A percentile compares a stretch with the other conserved stretches of the same genome.
Conservation (phyloP, 2,888 invertebrate genomes). For the Drosophila paranaensis region DNA sequence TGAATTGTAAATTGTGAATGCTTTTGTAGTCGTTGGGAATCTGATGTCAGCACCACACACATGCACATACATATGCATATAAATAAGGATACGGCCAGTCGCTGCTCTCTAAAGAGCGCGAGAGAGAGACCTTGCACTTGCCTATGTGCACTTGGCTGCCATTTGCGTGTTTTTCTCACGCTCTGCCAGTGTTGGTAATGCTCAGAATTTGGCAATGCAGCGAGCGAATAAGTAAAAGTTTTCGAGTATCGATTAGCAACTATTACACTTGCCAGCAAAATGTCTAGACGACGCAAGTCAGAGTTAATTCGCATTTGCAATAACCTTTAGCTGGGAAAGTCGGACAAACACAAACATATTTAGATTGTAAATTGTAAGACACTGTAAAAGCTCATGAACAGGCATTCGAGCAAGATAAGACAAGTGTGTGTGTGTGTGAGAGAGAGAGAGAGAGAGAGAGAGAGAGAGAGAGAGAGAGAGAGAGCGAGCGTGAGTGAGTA, state of each 20-base stretch:
- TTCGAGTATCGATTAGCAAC: slow-evolving; percentile 25
- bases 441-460: neutral
- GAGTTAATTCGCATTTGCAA: slow-evolving; percentile 21
- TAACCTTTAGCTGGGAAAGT: slow-evolving; percentile 43
- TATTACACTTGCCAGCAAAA: slow-evolving; percentile 27
- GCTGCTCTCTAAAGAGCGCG: slow-evolving; percentile 11
- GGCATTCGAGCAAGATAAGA: slow-evolving; percentile 46
- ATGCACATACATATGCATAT: slow-evolving; percentile 6
- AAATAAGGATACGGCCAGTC: slow-evolving; percentile 50
- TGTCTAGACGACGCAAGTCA: slow-evolving; percentile 15
- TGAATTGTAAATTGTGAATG: slow-evolving; percentile 53
- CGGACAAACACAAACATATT: slow-evolving; percentile 17
- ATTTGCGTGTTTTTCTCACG: slow-evolving; percentile 38
- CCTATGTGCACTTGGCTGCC: slow-evolving; percentile 34
- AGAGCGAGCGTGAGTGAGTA: neutral
- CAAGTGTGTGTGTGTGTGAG: slow-evolving; percentile 16
- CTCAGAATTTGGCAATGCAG: slow-evolving; percentile 40
- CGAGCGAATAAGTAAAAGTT: slow-evolving; percentile 31
- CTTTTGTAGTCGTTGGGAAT: slow-evolving; percentile 31
- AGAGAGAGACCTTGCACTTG: slow-evolving; percentile 71
- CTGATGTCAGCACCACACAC: slow-evolving; percentile 35
- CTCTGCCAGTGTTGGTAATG: slow-evolving; percentile 42
- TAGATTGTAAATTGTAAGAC: slow-evolving; percentile 13
- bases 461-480: neutral
- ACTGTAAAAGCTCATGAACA: slow-evolving; percentile 36